A percentile compares a stretch with the other conserved stretches of the same genome.
These are phyloP conservation scores for Saccostrea glomerata DNA, from an alignment of 1,140 invertebrate species.

Conservation along the genomic window DNA sequence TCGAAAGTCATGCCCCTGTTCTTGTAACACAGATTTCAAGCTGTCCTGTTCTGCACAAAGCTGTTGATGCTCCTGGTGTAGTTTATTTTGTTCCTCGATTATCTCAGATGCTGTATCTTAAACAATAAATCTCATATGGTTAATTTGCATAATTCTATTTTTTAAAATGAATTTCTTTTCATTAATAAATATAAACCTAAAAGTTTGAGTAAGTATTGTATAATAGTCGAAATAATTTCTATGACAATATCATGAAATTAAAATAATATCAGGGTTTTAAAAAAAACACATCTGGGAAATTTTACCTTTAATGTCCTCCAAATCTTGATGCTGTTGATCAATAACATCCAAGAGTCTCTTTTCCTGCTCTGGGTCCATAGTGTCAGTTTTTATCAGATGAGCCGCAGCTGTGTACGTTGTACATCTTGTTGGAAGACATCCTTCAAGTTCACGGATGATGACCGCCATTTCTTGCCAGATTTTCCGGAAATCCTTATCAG, in stretches of 20 bases:
- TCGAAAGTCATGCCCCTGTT: neutral
- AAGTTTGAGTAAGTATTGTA: no score
- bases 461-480: neutral
- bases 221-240: no score
- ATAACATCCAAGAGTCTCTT: neutral
- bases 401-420: neutral
- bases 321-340: neutral
- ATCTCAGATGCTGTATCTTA: neutral
- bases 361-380: neutral
- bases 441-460: neutral
- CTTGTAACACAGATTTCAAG: no score
- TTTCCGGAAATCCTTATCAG: neutral
- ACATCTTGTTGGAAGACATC: neutral
- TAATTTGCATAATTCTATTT: no score
- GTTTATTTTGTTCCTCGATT: neutral
- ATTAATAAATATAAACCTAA: no score
- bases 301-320: neutral
- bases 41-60: no score
- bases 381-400: neutral
- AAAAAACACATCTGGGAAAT: neutral
- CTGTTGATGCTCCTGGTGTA: no score
- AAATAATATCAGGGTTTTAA: no score
- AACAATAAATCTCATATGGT: no score
- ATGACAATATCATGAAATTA: no score
- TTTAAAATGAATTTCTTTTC: no score